Base-by-base conservation (phyloP, 2,113 vertebrate species). In the Macaca mulatta region DNA sequence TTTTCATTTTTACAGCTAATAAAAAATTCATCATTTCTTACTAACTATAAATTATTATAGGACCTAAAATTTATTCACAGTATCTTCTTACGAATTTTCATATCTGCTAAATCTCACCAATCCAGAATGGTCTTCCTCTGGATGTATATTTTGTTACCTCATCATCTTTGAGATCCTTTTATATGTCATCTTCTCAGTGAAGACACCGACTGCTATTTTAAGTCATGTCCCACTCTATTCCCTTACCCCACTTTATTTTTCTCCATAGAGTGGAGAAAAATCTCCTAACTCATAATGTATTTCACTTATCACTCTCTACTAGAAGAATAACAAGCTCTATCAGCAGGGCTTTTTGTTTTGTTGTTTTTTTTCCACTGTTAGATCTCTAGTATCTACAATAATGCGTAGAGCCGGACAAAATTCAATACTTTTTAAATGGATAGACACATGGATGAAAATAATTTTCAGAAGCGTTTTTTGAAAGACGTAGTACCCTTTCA, bases 1-100 rank as follows among this genome's bases (percentile, higher is more conserved):
- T 83, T 93, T 78, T 93, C 55, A 80, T 57, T 61, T 87, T 91
- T 85, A 84, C 4, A 84, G 23, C 57, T 95, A 55, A 57, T 77
- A 91, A 90, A 69, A 92, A 95, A n/a, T 45, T 23, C 22, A 20
- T 48, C 57, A 30, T 18, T 93, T 93, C n/a, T 90, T 67, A 77
- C 17, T 52, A 82, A 38, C 20, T 72, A 13, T 32, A 82, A 87
- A 30, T 82, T 74, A 78, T 84, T 89, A 80, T 40, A 84, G 70
- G 27, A n/a, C 20, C 20, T 87, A 90, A 32, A 94, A 92, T 50
- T 40, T 96, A 80, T 67, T 96, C 55, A 79, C 50, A 52, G 2
- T 91, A 67, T 80, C 84, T 74, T 81, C 35, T 61, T 74, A 64
- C 20, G n/a, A 78, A 89, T 27, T 87, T 94, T 91, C 32, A 79